These are phyloP conservation scores for Gymnoscopelus braueri DNA, from an alignment of 2,797 vertebrate genomes.

Conservation along the genomic window DNA sequence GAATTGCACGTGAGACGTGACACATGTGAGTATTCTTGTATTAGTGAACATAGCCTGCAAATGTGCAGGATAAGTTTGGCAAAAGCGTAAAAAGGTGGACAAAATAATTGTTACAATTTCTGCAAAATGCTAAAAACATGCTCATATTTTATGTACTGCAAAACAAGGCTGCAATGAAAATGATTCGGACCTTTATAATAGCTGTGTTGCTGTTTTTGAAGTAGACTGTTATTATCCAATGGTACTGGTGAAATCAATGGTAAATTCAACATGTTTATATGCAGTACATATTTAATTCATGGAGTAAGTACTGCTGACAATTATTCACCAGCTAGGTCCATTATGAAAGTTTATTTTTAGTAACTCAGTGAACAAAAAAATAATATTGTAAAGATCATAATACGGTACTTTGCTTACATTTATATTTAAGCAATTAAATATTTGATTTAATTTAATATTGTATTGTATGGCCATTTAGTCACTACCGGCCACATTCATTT, in stretches of 20 bases:
- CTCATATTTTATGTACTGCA: neutral
- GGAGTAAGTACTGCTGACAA: too few species aligned
- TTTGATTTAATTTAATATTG: too few species aligned
- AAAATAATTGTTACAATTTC: neutral
- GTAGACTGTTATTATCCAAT: too few species aligned
- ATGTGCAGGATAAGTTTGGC: neutral
- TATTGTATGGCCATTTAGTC: too few species aligned
- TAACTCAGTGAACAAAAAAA: neutral
- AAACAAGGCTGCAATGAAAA: neutral
- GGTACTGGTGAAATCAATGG: too few species aligned
- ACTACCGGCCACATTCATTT: neutral
- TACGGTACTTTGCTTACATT: neutral
- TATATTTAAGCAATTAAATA: too few species aligned
- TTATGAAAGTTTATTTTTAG: constrained; percentile 7
- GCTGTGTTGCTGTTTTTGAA: neutral
- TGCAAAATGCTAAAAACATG: neutral
- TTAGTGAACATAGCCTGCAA: constrained; percentile 5
- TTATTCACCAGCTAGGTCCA: neutral
- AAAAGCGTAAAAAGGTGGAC: neutral
- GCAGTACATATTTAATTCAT: too few species aligned
- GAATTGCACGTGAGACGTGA: constrained; percentile 54
- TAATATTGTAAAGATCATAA: neutral
- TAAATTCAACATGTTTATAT: too few species aligned
- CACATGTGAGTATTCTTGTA: constrained; percentile 2
- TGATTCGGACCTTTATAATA: neutral